Conservation (phyloP, 1,140 invertebrate species). For the Teleopsis dalmanni region DNA sequence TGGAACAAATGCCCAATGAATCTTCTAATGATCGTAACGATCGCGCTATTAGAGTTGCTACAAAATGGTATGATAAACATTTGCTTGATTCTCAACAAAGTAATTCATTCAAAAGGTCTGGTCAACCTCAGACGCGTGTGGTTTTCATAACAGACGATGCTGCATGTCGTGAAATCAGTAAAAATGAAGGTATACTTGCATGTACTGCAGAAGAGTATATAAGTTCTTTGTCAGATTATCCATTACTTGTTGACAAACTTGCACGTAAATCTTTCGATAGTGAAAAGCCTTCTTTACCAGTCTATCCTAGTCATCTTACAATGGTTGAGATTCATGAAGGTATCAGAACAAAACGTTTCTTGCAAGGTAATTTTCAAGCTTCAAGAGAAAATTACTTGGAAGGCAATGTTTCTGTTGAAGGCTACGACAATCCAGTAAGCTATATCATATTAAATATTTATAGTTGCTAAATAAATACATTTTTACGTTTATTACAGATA, state of each 20-base stretch:
- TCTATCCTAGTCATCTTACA: conserved; percentile 82
- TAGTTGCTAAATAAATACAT: not conserved
- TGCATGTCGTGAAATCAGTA: conserved; percentile 66
- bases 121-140: conserved; percentile 52
- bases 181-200: conserved; percentile 58
- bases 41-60: conserved; percentile 73
- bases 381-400: conserved; percentile 91
- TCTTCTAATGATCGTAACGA: conserved; percentile 88
- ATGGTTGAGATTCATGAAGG: conserved; percentile 68
- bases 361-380: conserved; percentile 78
- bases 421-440: conserved; percentile 64
- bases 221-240: conserved; percentile 54
- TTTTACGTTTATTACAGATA: conserved; percentile 51
- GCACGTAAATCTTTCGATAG: conserved; percentile 56
- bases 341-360: conserved; percentile 66
- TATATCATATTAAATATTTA: not conserved
- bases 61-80: conserved; percentile 73
- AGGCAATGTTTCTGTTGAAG: conserved; percentile 78
- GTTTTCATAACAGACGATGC: conserved; percentile 84
- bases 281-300: conserved; percentile 55
- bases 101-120: conserved; percentile 26
- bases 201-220: conserved; percentile 65
- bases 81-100: conserved; percentile 35
- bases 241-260: conserved; percentile 73
- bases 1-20: conserved; percentile 74